Evolutionary conservation across 2,797 vertebrate species (phyloP).

Genomic region (Muscicapa striata): DNA sequence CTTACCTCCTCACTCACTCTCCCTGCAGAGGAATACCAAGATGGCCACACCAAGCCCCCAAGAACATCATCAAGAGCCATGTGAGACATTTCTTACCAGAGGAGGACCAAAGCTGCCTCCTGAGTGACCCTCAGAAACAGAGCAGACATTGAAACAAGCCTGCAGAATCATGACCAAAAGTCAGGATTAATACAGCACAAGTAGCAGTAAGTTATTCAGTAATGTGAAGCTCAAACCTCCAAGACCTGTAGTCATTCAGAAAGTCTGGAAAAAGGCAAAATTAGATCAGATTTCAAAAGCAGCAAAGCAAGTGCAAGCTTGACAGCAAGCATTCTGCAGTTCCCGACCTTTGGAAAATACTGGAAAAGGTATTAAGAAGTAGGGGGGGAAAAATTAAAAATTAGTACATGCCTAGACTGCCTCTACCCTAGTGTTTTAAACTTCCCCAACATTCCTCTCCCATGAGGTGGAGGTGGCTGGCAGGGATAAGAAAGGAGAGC

Average conservation of each 20-base stretch:
- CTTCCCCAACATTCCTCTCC: not conserved
- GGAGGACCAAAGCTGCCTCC: not conserved
- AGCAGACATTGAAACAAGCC: not conserved
- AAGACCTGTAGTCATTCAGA: not conserved
- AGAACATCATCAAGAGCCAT: not conserved
- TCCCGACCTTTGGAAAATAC: not conserved
- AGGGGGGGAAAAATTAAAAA: fast-evolving
- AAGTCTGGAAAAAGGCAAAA: conserved; percentile 10
- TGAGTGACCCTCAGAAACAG: not conserved
- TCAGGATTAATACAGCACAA: not conserved
- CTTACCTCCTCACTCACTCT: not conserved
- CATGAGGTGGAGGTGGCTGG: not conserved
- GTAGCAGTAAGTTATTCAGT: not conserved
- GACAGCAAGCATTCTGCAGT: not conserved
- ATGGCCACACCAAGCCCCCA: fast-evolving
- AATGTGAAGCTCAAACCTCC: not conserved
- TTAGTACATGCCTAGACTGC: not conserved
- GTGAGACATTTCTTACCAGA: not conserved
- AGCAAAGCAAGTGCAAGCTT: conserved; percentile 38
- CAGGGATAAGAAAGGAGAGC: not conserved
- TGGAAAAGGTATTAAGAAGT: not conserved
- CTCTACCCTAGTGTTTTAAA: not conserved
- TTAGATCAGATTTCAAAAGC: conserved; percentile 39
- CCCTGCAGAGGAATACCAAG: not conserved
- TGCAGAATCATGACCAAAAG: not conserved